Base-by-base conservation (phyloP, 2,888 invertebrate genomes). In the Cynaeus angustus region DNA sequence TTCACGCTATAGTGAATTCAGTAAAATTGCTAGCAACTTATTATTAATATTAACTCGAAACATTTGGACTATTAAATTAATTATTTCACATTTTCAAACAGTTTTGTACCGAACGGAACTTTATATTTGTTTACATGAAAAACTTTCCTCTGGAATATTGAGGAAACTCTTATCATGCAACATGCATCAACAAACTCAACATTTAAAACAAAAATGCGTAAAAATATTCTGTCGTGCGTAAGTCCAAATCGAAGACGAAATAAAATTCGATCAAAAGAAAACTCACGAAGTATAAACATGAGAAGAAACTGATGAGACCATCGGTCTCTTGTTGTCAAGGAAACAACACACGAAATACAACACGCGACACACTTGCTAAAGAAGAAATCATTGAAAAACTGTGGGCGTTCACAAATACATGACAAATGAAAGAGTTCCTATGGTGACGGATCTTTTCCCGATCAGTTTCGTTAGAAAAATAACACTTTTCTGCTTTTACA, bases 341-440 rank as follows among this genome's bases (percentile, higher is more conserved):
- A 66, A 67, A 68, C 66, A 71, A 69, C 68, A 64, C 68, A 65
- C 58, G 70, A 72, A 66, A 61, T 71, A 69, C 72, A 68, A 72
- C 70, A 72, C 69, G 66, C 67, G 68, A 64, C 68, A 73, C 70
- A 70, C 66, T 43, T 43, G 10, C 48, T 30, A 52, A 48, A 61
- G 16, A 38, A 30, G 56, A 64, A 56, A 65, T 65, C 72, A 74
- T 70, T 72, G 72, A 65, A 72, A 74, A 75, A 71, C 71, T 72
- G 68, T 74, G 72, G 72, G 71, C 69, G 67, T 68, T 71, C 72
- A 67, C 65, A 65, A 75, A 74, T 72, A 72, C 72, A 75, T 75
- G 71, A 75, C 74, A 74, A 75, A 75, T 75, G 74, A 72, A 75
- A 71, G 71, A 72, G 73, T 75, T 66, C 46, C 73, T 70, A 73